Conservation (phyloP, 2,797 vertebrate genomes). For the Coregonus ussuriensis region DNA sequence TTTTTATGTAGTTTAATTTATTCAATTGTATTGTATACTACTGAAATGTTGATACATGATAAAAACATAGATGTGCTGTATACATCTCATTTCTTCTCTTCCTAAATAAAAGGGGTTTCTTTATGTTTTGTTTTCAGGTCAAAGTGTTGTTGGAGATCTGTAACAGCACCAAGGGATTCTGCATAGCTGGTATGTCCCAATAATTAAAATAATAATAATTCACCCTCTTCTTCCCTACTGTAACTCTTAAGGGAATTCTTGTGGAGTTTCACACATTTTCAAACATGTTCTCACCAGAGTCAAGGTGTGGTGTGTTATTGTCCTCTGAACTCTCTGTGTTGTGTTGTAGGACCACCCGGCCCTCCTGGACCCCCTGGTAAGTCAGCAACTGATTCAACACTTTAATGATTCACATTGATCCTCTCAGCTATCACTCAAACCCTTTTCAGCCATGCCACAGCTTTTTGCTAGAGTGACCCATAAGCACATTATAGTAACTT, state of each 20-base stretch:
- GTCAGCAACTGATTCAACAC: slow-evolving; percentile 29
- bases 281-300: slow-evolving; percentile 80
- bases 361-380: slow-evolving; percentile 82
- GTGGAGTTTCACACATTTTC: background rate
- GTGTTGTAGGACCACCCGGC: slow-evolving; percentile 82
- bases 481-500: background rate
- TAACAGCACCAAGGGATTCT: slow-evolving; percentile 93
- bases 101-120: background rate
- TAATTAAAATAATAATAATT: background rate
- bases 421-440: slow-evolving; percentile 13
- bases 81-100: background rate
- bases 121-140: slow-evolving; percentile 71
- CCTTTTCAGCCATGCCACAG: background rate
- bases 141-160: slow-evolving; percentile 92
- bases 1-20: no score
- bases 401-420: slow-evolving; percentile 1
- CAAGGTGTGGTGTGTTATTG: slow-evolving; percentile 43
- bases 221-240: background rate
- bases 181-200: slow-evolving; percentile 84
- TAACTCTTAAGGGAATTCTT: slow-evolving; percentile 11
- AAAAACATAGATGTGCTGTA: background rate
- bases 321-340: slow-evolving; percentile 3
- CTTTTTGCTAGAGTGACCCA: background rate
- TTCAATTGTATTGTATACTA: background rate
- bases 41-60: background rate